These are phyloP conservation scores for Stramonita haemastoma DNA, from an alignment of 2,888 invertebrate genomes.

Conservation along the genomic window DNA sequence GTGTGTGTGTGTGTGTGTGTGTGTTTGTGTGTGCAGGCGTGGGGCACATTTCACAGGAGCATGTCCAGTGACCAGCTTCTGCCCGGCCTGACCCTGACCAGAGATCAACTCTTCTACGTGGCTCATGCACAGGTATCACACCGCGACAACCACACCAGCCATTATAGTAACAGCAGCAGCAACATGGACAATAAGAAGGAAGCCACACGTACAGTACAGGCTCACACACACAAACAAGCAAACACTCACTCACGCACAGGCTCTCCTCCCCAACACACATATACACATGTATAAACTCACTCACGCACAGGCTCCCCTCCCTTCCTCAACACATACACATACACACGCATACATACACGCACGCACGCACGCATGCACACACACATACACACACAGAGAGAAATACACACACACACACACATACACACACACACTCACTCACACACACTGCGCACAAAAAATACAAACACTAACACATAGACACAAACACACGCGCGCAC, in stretches of 20 bases:
- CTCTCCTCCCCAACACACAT: neutral
- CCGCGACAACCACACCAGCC: no score
- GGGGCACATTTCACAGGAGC: no score
- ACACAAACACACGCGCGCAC: no score
- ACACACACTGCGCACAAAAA: no score
- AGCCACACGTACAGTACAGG: neutral
- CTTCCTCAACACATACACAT: neutral
- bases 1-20: conserved; percentile 23
- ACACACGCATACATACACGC: neutral
- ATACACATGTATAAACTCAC: neutral
- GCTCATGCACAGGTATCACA: no score
- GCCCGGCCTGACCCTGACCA: neutral
- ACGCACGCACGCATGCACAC: neutral
- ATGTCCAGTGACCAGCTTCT: no score
- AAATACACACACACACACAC: neutral
- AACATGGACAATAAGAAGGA: no score
- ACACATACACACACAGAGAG: neutral
- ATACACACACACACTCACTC: no score
- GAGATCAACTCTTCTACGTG: neutral
- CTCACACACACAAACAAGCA: neutral
- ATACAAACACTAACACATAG: no score
- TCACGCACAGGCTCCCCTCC: neutral
- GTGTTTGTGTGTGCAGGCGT: neutral
- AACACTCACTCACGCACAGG: neutral
- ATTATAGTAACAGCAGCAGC: no score